Conservation (phyloP, 2,113 vertebrate species). For the Polyodon spathula region DNA sequence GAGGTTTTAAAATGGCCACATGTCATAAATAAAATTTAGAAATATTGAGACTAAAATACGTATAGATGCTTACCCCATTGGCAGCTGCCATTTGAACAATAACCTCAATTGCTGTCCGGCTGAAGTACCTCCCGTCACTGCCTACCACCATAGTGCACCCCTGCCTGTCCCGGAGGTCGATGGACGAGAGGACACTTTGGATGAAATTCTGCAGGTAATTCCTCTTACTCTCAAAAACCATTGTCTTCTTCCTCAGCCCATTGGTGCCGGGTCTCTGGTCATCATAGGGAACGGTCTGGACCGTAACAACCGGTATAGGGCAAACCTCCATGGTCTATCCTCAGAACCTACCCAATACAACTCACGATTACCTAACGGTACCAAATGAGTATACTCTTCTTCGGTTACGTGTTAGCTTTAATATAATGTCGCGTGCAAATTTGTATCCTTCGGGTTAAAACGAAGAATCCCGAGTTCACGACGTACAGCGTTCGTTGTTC, state of each 20-base stretch:
- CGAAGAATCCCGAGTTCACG: no score
- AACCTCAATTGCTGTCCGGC: slow-evolving; percentile 76
- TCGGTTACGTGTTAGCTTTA: no score
- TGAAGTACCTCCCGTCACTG: slow-evolving; percentile 93
- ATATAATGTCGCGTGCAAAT: no score
- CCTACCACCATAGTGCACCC: slow-evolving; percentile 97
- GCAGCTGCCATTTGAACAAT: slow-evolving; percentile 97
- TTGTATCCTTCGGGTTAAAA: no score
- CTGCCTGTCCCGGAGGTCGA: slow-evolving; percentile 90
- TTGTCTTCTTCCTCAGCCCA: slow-evolving; percentile 79
- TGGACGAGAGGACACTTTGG: slow-evolving; percentile 89
- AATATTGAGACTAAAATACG: background rate
- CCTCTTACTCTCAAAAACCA: slow-evolving; percentile 83
- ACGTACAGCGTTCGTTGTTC: no score
- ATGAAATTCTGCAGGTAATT: slow-evolving; percentile 96
- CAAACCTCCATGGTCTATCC: slow-evolving; percentile 72
- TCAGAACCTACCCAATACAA: slow-evolving; percentile 10
- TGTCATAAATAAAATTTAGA: no score
- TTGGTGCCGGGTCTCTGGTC: slow-evolving; percentile 88
- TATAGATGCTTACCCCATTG: slow-evolving; percentile 77
- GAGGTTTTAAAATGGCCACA: no score
- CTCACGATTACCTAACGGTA: no score
- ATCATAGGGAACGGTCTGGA: slow-evolving; percentile 83
- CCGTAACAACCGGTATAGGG: slow-evolving; percentile 90
- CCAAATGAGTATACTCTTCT: no score